These are phyloP conservation scores for Sphyrna mokarran DNA, from an alignment of 2,113 vertebrate species.

Conservation along the genomic window DNA sequence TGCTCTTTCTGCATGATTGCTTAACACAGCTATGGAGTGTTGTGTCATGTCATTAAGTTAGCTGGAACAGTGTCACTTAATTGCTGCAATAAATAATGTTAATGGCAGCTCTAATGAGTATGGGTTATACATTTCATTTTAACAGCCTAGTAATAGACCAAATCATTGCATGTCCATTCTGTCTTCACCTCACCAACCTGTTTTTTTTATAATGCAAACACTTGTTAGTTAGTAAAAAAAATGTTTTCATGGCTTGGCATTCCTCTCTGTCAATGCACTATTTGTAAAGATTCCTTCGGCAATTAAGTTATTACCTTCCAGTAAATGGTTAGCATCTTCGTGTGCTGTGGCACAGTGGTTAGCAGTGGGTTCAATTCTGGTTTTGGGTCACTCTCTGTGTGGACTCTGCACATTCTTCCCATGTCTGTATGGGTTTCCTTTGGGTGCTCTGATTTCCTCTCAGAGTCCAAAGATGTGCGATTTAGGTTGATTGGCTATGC, in stretches of 20 bases:
- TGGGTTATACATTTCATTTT: not conserved
- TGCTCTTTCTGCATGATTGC: not conserved
- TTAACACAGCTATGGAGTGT: not conserved
- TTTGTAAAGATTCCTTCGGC: not conserved
- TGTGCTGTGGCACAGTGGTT: too few relatives aligned
- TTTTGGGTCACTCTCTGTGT: too few relatives aligned
- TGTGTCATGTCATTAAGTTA: not conserved
- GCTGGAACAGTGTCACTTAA: not conserved
- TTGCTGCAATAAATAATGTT: conserved; percentile 1
- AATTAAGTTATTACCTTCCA: not conserved
- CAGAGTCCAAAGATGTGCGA: too few relatives aligned
- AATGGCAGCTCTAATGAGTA: not conserved
- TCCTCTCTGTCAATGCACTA: too few relatives aligned
- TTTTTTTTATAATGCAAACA: not conserved
- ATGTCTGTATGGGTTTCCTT: too few relatives aligned
- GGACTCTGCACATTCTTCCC: too few relatives aligned
- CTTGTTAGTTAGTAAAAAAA: not conserved
- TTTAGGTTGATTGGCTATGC: too few relatives aligned
- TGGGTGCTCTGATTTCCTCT: too few relatives aligned
- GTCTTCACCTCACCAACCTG: not conserved
- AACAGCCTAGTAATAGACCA: not conserved
- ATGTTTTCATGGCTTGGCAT: not conserved
- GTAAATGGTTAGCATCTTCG: not conserved
- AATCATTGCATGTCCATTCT: not conserved
- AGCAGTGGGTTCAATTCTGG: too few relatives aligned